Evolutionary conservation across 2,113 vertebrate species (phyloP).

Genomic region (Apodemus sylvaticus): DNA sequence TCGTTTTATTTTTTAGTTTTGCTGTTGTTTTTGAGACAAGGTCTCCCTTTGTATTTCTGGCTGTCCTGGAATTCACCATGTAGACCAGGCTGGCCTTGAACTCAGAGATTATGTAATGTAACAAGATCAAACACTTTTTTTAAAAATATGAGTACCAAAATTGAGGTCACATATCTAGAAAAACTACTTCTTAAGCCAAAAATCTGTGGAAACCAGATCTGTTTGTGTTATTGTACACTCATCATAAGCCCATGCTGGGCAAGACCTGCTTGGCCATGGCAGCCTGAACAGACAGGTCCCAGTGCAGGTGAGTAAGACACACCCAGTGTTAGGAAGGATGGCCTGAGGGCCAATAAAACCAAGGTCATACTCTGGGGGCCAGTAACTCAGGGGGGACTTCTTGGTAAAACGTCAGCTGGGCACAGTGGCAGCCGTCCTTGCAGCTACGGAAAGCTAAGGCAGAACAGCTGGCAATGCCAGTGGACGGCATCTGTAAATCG

Average conservation of each 20-base stretch:
- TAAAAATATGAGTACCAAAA: background rate
- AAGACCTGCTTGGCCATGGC: too few species aligned
- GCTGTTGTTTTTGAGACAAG: background rate
- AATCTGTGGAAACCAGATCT: conserved; percentile 21
- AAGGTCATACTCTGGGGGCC: background rate
- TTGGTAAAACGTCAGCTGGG: background rate
- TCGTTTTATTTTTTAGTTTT: background rate
- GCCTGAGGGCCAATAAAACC: background rate
- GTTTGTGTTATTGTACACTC: background rate
- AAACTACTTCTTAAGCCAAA: conserved; percentile 46
- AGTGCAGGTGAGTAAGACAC: background rate
- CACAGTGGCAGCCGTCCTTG: too few species aligned
- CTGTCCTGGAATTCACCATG: background rate
- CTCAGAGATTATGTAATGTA: background rate
- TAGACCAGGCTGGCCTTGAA: background rate
- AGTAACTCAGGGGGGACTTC: background rate
- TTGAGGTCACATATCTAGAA: conserved; percentile 9
- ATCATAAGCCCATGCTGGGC: background rate
- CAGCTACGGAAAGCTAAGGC: background rate
- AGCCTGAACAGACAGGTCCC: background rate
- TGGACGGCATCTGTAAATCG: background rate
- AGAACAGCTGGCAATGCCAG: background rate
- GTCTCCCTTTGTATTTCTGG: background rate
- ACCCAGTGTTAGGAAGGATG: background rate
- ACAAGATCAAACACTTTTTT: conserved; percentile 37